Conservation (phyloP, 2,797 vertebrate species). For the Psittacula derbiana region DNA sequence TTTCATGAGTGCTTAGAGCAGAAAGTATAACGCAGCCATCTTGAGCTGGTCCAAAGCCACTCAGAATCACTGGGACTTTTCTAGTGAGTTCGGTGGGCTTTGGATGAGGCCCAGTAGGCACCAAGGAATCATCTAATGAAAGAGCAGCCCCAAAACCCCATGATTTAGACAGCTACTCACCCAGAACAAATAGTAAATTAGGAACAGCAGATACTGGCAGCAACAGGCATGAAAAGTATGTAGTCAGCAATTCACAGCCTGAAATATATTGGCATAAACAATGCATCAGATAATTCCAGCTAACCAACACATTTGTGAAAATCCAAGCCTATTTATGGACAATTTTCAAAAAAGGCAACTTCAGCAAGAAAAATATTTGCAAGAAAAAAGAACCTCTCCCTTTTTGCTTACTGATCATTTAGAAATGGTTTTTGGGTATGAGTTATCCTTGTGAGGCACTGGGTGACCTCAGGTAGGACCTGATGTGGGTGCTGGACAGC, state of each 20-base stretch:
- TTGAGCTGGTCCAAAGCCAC: not conserved
- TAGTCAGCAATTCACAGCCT: conserved; percentile 47
- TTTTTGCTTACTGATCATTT: not conserved
- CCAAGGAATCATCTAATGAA: not conserved
- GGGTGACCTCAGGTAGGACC: not conserved
- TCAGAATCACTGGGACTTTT: not conserved
- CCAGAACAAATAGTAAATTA: conserved; percentile 43
- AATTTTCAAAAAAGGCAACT: not conserved
- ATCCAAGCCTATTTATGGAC: not conserved
- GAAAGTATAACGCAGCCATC: not conserved
- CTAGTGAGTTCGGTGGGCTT: not conserved
- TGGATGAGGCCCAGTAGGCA: not conserved
- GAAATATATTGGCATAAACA: conserved; percentile 41
- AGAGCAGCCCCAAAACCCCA: not conserved
- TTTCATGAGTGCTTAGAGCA: not conserved
- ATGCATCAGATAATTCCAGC: conserved; percentile 34
- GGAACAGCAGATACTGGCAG: conserved; percentile 38
- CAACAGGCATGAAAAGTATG: not conserved
- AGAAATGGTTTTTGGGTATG: not conserved
- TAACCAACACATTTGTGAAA: conserved; percentile 43
- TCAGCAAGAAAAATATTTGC: conserved; percentile 14
- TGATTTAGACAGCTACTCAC: conserved; percentile 15
- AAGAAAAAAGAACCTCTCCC: not conserved
- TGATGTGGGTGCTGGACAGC: not conserved
- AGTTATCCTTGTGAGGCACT: not conserved